Percentiles rank a stretch among this genome's conserved stretches.
Evolutionary conservation across 2,113 vertebrate species (phyloP).

Genomic region (Tyto alba): DNA sequence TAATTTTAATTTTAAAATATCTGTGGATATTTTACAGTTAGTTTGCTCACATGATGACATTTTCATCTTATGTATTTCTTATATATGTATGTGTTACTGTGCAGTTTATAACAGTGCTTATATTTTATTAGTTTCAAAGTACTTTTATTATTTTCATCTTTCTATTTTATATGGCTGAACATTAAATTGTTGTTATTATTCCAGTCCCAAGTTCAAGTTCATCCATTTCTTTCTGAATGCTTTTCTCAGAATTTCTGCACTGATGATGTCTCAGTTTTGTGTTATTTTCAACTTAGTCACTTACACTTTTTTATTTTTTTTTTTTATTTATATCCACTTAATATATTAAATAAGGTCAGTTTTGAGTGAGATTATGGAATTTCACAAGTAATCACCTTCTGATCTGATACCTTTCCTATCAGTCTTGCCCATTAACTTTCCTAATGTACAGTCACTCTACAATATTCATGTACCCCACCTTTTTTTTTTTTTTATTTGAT

Average conservation of each 20-base stretch:
- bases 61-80: background rate
- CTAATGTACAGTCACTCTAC: background rate
- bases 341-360: background rate
- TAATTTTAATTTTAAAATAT: background rate
- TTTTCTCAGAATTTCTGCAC: background rate
- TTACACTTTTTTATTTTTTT: background rate
- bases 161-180: background rate
- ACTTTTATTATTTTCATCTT: background rate
- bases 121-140: background rate
- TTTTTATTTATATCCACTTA: background rate
- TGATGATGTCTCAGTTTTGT: background rate
- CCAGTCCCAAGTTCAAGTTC: background rate
- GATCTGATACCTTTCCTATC: background rate
- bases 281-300: background rate
- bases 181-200: background rate
- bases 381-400: fast-evolving
- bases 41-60: fast-evolving
- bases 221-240: background rate
- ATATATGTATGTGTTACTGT: background rate
- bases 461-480: background rate
- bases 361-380: background rate
- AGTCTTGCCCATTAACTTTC: background rate
- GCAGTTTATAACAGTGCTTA: background rate
- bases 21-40: background rate
- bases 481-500: background rate